These are phyloP conservation scores for Hippasteria phrygiana DNA, from an alignment of 53 echinoderm and acorn worm genomes.

Conservation along the genomic window DNA sequence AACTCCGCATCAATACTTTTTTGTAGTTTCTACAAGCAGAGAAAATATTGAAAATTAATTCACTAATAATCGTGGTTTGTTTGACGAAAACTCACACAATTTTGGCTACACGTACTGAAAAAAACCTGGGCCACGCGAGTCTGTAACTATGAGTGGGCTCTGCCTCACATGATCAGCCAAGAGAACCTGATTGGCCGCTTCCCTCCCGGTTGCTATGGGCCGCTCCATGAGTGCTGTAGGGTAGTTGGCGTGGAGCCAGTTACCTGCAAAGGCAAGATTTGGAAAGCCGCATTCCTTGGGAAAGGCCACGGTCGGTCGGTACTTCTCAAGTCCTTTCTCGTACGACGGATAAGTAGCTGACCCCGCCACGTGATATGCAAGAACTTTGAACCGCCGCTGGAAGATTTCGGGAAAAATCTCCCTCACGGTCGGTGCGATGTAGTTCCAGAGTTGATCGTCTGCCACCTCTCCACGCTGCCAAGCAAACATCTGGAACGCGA, in stretches of 20 bases:
- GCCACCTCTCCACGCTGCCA: constrained; percentile 76
- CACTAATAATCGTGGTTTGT: too few relatives aligned
- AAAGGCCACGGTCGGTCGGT: constrained; percentile 77
- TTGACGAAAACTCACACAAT: background rate
- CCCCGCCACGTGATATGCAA: constrained; percentile 80
- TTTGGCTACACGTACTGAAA: constrained; percentile 66
- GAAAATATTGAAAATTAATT: background rate
- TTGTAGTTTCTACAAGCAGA: background rate
- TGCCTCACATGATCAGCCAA: constrained; percentile 86
- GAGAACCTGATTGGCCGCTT: constrained; percentile 98
- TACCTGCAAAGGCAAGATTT: constrained; percentile 88
- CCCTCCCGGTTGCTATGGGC: constrained; percentile 88
- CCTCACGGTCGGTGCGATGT: constrained; percentile 80
- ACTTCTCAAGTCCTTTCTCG: constrained; percentile 60
- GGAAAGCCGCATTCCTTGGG: constrained; percentile 75
- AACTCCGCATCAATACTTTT: too few relatives aligned
- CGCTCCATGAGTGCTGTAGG: constrained; percentile 96
- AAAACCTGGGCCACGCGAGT: constrained; percentile 82
- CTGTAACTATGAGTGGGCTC: constrained; percentile 73
- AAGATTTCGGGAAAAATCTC: constrained; percentile 93
- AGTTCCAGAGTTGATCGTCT: constrained; percentile 82
- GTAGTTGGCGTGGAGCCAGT: constrained; percentile 93
- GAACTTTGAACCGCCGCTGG: constrained; percentile 73
- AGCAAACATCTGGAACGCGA: constrained; percentile 82
- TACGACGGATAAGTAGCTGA: constrained; percentile 84